Base-by-base conservation (phyloP, 2,888 invertebrate species). In the Spodoptera littoralis region DNA sequence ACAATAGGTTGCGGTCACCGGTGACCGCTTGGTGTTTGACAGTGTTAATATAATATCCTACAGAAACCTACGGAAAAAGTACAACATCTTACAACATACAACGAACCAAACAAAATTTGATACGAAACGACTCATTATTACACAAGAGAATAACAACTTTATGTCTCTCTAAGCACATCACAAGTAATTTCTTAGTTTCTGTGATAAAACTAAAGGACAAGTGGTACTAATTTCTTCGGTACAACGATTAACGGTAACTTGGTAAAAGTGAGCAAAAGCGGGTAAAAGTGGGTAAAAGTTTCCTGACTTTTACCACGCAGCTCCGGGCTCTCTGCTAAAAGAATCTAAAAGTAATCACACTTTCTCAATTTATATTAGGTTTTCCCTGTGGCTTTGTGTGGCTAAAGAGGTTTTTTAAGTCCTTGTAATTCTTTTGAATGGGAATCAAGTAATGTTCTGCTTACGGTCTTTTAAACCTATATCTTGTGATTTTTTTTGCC, bases 261-360 rank as follows among this genome's bases (percentile, higher is more conserved):
- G 13, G 49, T 62, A 48, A 66, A 76, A 60, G 57, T 44, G 59
- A 52, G 24, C 24, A 49, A 30, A 30, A 30, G 30, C 30, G 36
- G 9, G 36, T 36, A 36, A 36, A 36, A 36, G 36, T 9, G 36
- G 36, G 36, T 36, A 36, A 36, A 73, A 76, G 43, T 68, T 68
- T 59, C 27, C 76, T 52, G 60, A 74, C 69, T 61, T 60, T 59
- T 59, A 44, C 56, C 30, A 43, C 55, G 49, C 48, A 54, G 44
- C 47, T 61, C 62, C 45, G 53, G 44, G 11, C 48, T 62, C 64
- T 61, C 51, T 53, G 50, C 44, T 41, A 60, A 72, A 61, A 73
- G 64, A 76, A 76, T 69, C 57, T 52, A 62, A 73, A 76, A 75
- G 73, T 73, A 69, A 75, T 75, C 57, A 60, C 46, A 73, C 69